Evolutionary conservation across 2,797 vertebrate genomes (phyloP).

Genomic region (Moxostoma hubbsi): DNA sequence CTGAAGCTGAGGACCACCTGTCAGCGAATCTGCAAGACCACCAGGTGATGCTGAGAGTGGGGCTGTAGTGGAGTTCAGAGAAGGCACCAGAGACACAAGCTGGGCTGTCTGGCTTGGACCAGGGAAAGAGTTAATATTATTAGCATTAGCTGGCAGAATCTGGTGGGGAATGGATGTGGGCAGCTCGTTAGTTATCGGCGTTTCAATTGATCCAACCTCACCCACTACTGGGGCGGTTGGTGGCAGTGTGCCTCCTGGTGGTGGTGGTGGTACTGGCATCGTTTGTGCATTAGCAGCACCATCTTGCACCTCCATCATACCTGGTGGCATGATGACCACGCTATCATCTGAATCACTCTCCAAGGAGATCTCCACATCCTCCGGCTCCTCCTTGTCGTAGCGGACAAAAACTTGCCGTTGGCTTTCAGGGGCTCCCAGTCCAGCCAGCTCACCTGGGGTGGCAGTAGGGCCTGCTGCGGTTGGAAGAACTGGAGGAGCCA

Average conservation of each 20-base stretch:
- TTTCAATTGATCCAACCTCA: conserved; percentile 62
- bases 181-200: conserved; percentile 67
- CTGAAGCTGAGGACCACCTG: conserved; percentile 73
- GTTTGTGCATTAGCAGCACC: conserved; percentile 58
- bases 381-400: conserved; percentile 88
- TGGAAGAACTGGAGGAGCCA: conserved; percentile 66
- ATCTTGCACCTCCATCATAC: conserved; percentile 74
- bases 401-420: conserved; percentile 87
- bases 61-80: conserved; percentile 67
- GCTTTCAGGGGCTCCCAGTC: conserved; percentile 71
- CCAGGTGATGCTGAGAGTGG: conserved; percentile 59
- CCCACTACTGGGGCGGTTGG: conserved; percentile 47
- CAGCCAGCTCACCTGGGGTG: conserved; percentile 63
- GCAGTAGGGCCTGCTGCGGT: conserved; percentile 62
- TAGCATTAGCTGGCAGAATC: conserved; percentile 56
- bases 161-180: conserved; percentile 63
- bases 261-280: conserved; percentile 43
- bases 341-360: conserved; percentile 92
- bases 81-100: conserved; percentile 76
- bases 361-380: conserved; percentile 90
- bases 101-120: conserved; percentile 69
- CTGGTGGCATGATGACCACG: conserved; percentile 90
- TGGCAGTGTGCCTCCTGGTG: conserved; percentile 47
- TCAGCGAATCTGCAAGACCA: conserved; percentile 60
- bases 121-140: conserved; percentile 73